phyloP scores from a whole-genome alignment of 1,140 invertebrate species.

The Dinothrombium tinctorium region DNA sequence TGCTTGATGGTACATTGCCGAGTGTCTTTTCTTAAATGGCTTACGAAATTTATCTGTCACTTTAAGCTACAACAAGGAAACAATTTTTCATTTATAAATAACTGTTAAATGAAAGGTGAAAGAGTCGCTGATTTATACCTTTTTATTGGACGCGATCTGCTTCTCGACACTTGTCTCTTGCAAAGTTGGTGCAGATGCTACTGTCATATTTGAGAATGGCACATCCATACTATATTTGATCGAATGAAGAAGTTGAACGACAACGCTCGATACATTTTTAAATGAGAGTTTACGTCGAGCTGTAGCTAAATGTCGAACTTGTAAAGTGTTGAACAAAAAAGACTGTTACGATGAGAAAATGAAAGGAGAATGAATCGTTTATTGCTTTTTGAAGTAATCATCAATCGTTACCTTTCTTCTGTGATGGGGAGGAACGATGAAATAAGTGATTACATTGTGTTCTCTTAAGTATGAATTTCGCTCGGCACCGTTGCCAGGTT shows the following conservation, averaged over 20 bases:
- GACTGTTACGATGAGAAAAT: too few relatives aligned
- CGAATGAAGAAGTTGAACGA: conserved; percentile 63
- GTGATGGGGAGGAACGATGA: conserved; percentile 56
- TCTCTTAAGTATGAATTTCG: conserved; percentile 62
- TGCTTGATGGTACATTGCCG: conserved; percentile 47
- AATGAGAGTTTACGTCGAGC: conserved; percentile 54
- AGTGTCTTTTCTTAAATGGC: conserved; percentile 49
- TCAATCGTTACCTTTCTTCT: too few relatives aligned
- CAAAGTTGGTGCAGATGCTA: neutral
- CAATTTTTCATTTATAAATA: neutral
- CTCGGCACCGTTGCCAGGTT: conserved; percentile 52
- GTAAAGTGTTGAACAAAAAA: conserved; percentile 41
- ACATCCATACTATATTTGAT: conserved; percentile 79
- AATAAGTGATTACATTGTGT: conserved; percentile 62
- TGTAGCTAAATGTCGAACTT: conserved; percentile 36
- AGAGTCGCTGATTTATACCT: conserved; percentile 15
- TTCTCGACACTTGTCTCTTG: neutral
- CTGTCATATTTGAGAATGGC: conserved; percentile 57
- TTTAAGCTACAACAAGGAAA: conserved; percentile 13
- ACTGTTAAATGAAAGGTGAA: too few relatives aligned
- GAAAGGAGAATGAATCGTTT: too few relatives aligned
- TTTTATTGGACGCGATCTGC: conserved; percentile 18
- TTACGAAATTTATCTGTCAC: conserved; percentile 61
- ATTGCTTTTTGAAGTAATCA: too few relatives aligned
- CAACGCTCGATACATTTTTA: conserved; percentile 71